Evolutionary conservation across 1,140 invertebrate species (phyloP), one percentile per base, ranked within the genome.

Genomic region (Panulirus ornatus): DNA sequence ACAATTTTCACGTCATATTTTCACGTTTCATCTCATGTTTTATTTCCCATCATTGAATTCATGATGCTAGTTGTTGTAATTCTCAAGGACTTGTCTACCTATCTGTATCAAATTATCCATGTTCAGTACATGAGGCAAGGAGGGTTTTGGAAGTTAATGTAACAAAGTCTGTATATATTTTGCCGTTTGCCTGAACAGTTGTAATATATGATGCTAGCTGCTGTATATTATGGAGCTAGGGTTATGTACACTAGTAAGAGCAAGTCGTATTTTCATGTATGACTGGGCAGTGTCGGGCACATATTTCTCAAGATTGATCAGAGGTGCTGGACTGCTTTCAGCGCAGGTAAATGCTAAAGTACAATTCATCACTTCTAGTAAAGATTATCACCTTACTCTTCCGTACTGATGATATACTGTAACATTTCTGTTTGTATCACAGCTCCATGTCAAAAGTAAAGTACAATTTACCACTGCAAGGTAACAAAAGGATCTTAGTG

Each of bases 61-160:
- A 30, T 66, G 8, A 30, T 27, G 3, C 11, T 6, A 66, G 58
- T 6, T 27, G 30, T 66, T 66, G 11, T 6, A 66, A 30, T 6
- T 66, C n/a, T 66, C 3, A 16, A 34, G n/a, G 58, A 66, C 58
- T 66, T 66, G n/a, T 30, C 58, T 66, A 66, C 58, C 58, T 66
- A 66, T 30, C n/a, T 66, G 58, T 66, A 63, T 66, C 30, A 27
- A 66, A 66, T 66, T n/a, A 66, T 30, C 58, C 58, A 5, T 30
- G 27, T 66, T 8, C n/a, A 30, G 58, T 66, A 58, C 22, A 66
- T 66, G 3, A 66, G 14, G n/a, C n/a, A 47, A 9, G 27, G 58
- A 30, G 58, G 58, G 3, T 30, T 22, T 66, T 66, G 0, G 9
- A 30, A 22, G 22, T 66, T 66, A n/a, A 66, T 27, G 5, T 27